These are phyloP conservation scores for Meganola albula DNA, from an alignment of 2,888 invertebrate genomes.

Conservation along the genomic window DNA sequence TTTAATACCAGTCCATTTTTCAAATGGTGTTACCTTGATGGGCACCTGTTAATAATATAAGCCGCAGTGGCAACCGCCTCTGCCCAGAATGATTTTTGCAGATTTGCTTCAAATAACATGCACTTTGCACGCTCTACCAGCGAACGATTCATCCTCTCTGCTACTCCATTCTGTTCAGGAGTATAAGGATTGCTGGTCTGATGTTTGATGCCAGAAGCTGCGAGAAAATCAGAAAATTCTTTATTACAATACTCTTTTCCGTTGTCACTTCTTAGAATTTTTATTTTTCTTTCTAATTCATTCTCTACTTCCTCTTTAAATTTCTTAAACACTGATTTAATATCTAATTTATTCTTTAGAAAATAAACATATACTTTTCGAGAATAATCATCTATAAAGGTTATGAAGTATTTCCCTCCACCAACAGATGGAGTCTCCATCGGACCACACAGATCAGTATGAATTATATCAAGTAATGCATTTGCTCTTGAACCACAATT, in stretches of 20 bases:
- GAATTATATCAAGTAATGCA: conserved; percentile 8
- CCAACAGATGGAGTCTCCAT: conserved; percentile 5
- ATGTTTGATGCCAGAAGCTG: conserved; percentile 11
- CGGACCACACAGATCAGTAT: conserved; percentile 16
- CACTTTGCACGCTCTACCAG: conserved; percentile 15
- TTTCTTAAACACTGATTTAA: conserved; percentile 6
- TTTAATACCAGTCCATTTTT: too few species aligned
- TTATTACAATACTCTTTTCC: conserved; percentile 16
- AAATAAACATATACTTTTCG: conserved; percentile 18
- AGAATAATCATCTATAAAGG: conserved; percentile 21
- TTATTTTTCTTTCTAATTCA: conserved; percentile 8
- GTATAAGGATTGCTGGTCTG: conserved; percentile 14
- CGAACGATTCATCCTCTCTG: neutral
- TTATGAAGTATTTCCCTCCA: conserved; percentile 17
- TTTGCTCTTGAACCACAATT: conserved; percentile 7
- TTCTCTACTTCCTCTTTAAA: conserved; percentile 9
- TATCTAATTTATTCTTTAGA: conserved; percentile 5
- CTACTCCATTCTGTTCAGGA: conserved; percentile 17
- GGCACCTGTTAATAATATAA: too few species aligned
- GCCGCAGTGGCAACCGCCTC: conserved; percentile 21
- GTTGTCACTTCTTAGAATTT: conserved; percentile 13
- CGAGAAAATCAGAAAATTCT: conserved; percentile 16
- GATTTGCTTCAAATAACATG: neutral
- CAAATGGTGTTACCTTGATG: too few species aligned
- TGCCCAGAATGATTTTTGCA: conserved; percentile 16